Percentiles rank a stretch among this genome's conserved stretches.
Evolutionary conservation across 2,797 vertebrate genomes (phyloP).

Genomic region (Cottoperca gobio): DNA sequence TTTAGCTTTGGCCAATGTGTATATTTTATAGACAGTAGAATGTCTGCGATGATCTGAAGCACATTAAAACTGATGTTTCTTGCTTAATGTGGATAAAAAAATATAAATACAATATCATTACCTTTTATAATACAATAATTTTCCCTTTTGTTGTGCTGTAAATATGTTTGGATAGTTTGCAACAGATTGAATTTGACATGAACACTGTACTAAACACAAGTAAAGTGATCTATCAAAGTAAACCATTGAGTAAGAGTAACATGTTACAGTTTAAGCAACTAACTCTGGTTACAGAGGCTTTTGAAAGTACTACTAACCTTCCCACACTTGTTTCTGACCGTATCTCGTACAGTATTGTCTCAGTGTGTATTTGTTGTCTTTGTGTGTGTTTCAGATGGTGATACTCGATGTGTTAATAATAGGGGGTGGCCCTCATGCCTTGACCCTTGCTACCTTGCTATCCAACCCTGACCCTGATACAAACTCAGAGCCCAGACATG

Average conservation of each 20-base stretch:
- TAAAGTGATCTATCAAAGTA: background rate
- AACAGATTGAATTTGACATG: background rate
- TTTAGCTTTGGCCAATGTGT: background rate
- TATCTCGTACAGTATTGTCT: background rate
- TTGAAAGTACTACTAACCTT: constrained; percentile 1
- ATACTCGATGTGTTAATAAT: constrained; percentile 84
- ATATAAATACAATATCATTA: no score
- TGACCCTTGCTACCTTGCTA: constrained; percentile 84
- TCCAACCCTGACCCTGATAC: constrained; percentile 47
- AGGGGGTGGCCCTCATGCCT: constrained; percentile 85
- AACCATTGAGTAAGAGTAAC: background rate
- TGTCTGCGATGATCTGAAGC: background rate
- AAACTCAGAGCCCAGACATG: constrained; percentile 27
- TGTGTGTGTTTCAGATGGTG: constrained; percentile 61
- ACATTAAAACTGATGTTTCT: background rate
- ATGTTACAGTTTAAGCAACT: constrained; percentile 9
- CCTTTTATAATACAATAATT: no score
- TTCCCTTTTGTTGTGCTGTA: background rate
- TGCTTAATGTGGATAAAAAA: background rate
- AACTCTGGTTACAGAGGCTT: background rate
- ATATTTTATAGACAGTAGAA: background rate
- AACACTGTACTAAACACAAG: background rate
- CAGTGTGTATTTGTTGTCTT: background rate
- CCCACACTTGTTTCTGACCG: background rate
- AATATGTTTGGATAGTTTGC: background rate